These are phyloP conservation scores for Tiphia femorata DNA, from an alignment of 2,888 invertebrate genomes.

Conservation along the genomic window DNA sequence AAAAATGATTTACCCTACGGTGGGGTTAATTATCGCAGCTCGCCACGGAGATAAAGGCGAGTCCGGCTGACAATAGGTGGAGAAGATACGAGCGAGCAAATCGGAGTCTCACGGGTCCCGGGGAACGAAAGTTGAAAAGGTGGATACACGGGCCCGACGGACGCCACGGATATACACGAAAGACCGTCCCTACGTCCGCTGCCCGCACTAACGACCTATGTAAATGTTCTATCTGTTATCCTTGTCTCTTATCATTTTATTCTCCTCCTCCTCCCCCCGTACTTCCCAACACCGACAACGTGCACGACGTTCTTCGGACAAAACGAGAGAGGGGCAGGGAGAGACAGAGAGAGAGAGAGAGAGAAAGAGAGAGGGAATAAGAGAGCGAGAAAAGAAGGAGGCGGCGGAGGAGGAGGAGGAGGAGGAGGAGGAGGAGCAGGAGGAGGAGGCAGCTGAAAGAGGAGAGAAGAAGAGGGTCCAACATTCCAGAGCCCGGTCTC, in stretches of 20 bases:
- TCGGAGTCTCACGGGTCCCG: background rate
- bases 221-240: conserved; percentile 65
- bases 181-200: conserved; percentile 37
- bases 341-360: conserved; percentile 25
- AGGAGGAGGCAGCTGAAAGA: conserved; percentile 31
- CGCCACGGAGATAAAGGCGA: no score
- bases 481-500: conserved; percentile 66
- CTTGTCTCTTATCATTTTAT: conserved; percentile 65
- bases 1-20: no score
- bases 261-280: conserved; percentile 37
- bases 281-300: conserved; percentile 21
- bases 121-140: background rate
- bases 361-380: conserved; percentile 15
- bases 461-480: conserved; percentile 45
- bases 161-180: conserved; percentile 14
- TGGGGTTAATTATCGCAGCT: no score
- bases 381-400: conserved; percentile 13
- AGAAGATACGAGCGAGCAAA: background rate
- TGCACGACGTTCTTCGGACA: conserved; percentile 30
- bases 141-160: conserved; percentile 14
- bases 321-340: conserved; percentile 35
- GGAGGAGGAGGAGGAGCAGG: conserved; percentile 8
- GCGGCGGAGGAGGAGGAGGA: conserved; percentile 7
- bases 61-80: no score
- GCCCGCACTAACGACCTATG: conserved; percentile 64